Evolutionary conservation across 2,888 invertebrate genomes (phyloP), one percentile per base, ranked within the genome.

Genomic region (Macaria notata): DNA sequence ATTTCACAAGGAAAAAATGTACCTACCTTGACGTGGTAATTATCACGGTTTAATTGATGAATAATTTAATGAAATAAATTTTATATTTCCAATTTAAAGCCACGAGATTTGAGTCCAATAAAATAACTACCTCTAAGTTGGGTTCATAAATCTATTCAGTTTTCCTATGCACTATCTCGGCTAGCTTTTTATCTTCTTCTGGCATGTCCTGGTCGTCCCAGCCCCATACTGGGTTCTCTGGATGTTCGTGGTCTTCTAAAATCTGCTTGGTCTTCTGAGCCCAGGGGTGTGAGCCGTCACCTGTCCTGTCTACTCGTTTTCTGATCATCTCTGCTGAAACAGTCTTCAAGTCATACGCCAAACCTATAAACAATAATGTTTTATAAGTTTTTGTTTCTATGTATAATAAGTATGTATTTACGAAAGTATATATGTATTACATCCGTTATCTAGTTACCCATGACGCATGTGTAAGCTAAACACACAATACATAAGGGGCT

Each of bases 321-420:
- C 92, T 85, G 1, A 97, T 93, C 92, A 96, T 93, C 3, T 95
- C 94, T 4, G 88, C 79, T 3, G 95, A 93, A 3, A 96, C 96
- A 2, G 94, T 96, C 84, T 97, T 97, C 71, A 97, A 83, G 76
- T 98, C 97, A 78, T 97, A 97, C 0, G 96, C 97, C 92, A 94
- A 94, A 42, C 98, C 98, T 83, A 94, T 3, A 66, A 74, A 47
- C 33, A 39, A 19, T 19, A 9, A 3, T 38, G 38, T 8, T 38
- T 38, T 38, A 31, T 0, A 31, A 30, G 9, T 36, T 5, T 42
- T 30, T 19, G 1, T 19, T 19, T 19, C 19, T 1, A 19, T 19
- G 19, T 19, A 19, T 19, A 19, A 19, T 19, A 19, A 19, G 19
- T 19, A 19, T 19, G 19, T 19, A 19, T 19, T 19, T 19, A 19